Conservation (phyloP, 1,140 invertebrate species). For the Sycobia sp. region DNA sequence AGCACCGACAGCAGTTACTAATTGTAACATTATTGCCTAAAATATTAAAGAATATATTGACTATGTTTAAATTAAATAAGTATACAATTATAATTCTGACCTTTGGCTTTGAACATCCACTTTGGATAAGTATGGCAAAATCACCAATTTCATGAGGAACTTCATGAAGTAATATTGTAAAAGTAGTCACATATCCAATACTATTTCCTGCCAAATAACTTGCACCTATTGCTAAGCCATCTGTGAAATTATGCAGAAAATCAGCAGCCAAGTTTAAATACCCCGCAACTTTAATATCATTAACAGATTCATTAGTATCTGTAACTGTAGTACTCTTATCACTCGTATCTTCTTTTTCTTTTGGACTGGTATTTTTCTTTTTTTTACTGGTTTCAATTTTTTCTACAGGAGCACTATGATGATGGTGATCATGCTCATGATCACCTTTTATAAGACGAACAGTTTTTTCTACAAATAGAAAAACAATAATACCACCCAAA, state of each 20-base stretch:
- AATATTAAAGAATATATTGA: slow-evolving; percentile 37
- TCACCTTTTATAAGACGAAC: slow-evolving; percentile 87
- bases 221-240: slow-evolving; percentile 94
- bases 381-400: slow-evolving; percentile 52
- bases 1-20: slow-evolving; percentile 93
- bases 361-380: slow-evolving; percentile 52
- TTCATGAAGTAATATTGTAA: slow-evolving; percentile 95
- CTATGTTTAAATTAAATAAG: slow-evolving; percentile 2
- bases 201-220: slow-evolving; percentile 89
- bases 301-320: slow-evolving; percentile 41
- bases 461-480: slow-evolving; percentile 91
- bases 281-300: slow-evolving; percentile 87
- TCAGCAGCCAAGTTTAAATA: slow-evolving; percentile 95
- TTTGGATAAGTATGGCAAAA: slow-evolving; percentile 95
- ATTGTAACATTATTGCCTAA: slow-evolving; percentile 88
- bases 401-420: slow-evolving; percentile 43
- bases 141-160: slow-evolving; percentile 98
- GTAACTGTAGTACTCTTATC: slow-evolving; percentile 29
- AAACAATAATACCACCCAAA: slow-evolving; percentile 87
- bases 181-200: slow-evolving; percentile 85
- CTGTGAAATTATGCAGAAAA: slow-evolving; percentile 96
- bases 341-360: slow-evolving; percentile 43
- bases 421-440: slow-evolving; percentile 67
- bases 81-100: slow-evolving; percentile 51
- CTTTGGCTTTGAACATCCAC: slow-evolving; percentile 86